These are phyloP conservation scores for Scophthalmus maximus DNA, from an alignment of 2,113 vertebrate species.

Conservation along the genomic window DNA sequence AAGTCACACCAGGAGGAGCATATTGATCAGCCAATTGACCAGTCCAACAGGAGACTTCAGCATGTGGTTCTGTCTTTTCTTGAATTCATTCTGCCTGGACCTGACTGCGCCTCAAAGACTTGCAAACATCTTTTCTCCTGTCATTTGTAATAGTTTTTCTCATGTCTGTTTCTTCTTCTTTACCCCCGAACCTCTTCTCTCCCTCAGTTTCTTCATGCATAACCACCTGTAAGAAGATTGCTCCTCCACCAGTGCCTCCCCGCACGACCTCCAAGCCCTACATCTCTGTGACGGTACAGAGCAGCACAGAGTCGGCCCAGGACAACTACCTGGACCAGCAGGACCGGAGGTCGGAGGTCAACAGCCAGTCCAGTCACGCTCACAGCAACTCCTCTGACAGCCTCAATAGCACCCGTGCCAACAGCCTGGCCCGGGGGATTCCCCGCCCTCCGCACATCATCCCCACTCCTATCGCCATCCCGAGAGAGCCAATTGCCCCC, in stretches of 20 bases:
- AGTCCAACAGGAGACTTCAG: too few species aligned
- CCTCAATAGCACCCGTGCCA: slow-evolving; percentile 94
- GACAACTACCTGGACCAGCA: slow-evolving; percentile 97
- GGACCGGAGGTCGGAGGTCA: slow-evolving; percentile 94
- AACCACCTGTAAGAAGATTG: slow-evolving; percentile 96
- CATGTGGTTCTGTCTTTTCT: too few species aligned
- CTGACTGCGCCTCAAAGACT: too few species aligned
- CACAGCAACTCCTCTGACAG: slow-evolving; percentile 98
- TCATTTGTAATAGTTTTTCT: background rate
- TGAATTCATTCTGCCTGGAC: too few species aligned
- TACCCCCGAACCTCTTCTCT: background rate
- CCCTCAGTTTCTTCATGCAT: slow-evolving; percentile 92
- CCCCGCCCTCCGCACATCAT: slow-evolving; percentile 80
- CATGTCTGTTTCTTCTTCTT: slow-evolving; percentile 6
- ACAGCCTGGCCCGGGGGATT: slow-evolving; percentile 89
- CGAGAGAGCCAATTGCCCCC: slow-evolving; percentile 84
- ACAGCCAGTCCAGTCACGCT: slow-evolving; percentile 92
- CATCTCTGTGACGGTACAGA: slow-evolving; percentile 98
- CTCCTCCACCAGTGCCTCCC: slow-evolving; percentile 96
- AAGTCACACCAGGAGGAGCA: too few species aligned
- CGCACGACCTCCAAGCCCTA: slow-evolving; percentile 98
- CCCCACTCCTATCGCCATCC: slow-evolving; percentile 83
- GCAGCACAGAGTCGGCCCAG: slow-evolving; percentile 98
- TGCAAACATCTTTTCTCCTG: too few species aligned
- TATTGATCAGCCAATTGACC: too few species aligned